These are phyloP conservation scores for Eupeodes corollae DNA, from an alignment of 1,140 invertebrate species.

Conservation along the genomic window DNA sequence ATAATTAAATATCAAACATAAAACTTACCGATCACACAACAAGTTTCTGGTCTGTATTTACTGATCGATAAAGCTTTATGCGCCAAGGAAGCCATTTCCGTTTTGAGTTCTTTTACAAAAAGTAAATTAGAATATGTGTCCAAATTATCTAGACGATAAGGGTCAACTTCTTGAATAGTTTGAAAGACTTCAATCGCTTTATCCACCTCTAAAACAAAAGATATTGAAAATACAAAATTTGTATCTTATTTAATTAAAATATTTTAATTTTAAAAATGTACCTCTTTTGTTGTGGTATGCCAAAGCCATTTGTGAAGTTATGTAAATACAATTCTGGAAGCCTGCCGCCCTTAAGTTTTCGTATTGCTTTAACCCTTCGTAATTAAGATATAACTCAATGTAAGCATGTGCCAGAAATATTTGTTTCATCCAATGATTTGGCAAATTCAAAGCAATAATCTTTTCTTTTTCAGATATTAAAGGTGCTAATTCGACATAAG, in stretches of 20 bases:
- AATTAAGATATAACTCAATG: constrained; percentile 80
- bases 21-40: constrained; percentile 86
- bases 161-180: constrained; percentile 72
- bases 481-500: constrained; percentile 84
- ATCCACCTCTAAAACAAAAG: constrained; percentile 77
- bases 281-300: constrained; percentile 87
- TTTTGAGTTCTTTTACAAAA: constrained; percentile 87
- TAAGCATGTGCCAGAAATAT: constrained; percentile 87
- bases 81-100: constrained; percentile 85
- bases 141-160: constrained; percentile 87
- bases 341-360: constrained; percentile 62
- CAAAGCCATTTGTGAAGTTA: constrained; percentile 85
- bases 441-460: constrained; percentile 56
- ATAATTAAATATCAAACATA: not conserved
- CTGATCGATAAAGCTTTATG: constrained; percentile 89
- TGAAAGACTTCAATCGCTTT: constrained; percentile 77
- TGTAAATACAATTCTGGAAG: constrained; percentile 77
- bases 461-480: constrained; percentile 69
- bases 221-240: not conserved
- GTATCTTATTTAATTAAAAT: constrained; percentile 4
- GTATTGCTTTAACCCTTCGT: constrained; percentile 79
- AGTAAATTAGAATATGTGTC: constrained; percentile 95
- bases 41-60: constrained; percentile 95
- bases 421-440: constrained; percentile 89
- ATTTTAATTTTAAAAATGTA: constrained; percentile 30